Percentiles rank a stretch among this genome's conserved stretches.
phyloP scores from a whole-genome alignment of 2,888 invertebrate genomes.

The Drosophila sordidula region DNA sequence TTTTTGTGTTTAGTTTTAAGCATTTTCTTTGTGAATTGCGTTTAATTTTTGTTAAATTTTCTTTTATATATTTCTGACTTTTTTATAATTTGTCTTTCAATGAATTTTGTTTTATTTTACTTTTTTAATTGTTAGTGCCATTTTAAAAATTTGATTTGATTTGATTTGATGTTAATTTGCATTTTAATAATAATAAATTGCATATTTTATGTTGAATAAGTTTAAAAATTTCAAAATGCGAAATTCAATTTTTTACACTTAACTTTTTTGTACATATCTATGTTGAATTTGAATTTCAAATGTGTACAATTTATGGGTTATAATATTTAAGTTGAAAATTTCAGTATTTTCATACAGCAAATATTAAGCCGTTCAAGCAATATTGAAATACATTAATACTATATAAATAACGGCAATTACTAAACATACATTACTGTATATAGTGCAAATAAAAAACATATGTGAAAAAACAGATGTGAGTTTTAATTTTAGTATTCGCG shows the following conservation, averaged over 20 bases:
- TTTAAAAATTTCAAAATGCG: conserved; percentile 6
- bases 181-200: conserved; percentile 35
- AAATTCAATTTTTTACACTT: conserved; percentile 3
- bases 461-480: background rate
- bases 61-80: background rate
- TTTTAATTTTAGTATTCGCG: background rate
- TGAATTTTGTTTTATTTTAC: conserved; percentile 19
- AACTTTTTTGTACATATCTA: conserved; percentile 63
- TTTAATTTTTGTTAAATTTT: conserved; percentile 25
- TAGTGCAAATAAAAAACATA: conserved; percentile 56
- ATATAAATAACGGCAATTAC: conserved; percentile 54
- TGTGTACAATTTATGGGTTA: conserved; percentile 16
- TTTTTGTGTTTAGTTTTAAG: conserved; percentile 29
- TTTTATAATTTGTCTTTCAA: background rate
- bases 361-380: conserved; percentile 63
- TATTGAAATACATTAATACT: conserved; percentile 54
- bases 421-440: conserved; percentile 51
- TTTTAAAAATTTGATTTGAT: conserved; percentile 45
- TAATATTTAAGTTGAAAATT: conserved; percentile 58
- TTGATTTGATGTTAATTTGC: conserved; percentile 18
- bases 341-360: conserved; percentile 62
- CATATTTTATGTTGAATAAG: conserved; percentile 37
- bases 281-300: conserved; percentile 34
- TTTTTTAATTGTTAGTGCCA: conserved; percentile 60
- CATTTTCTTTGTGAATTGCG: conserved; percentile 21